Evolutionary conservation across 2,888 invertebrate species (phyloP).

Genomic region (Chymomyza amoena): DNA sequence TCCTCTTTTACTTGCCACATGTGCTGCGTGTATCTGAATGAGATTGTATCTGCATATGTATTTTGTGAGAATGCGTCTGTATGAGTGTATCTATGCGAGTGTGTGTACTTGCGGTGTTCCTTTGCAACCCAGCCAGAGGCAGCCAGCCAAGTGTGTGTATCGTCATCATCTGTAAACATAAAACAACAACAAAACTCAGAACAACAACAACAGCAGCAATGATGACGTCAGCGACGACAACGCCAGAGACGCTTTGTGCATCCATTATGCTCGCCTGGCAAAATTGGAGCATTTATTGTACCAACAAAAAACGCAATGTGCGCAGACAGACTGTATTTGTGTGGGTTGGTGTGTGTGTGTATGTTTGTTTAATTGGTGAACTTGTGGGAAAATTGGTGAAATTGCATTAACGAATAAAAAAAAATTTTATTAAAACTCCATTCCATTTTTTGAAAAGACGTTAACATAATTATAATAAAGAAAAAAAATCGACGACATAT

Average conservation of each 20-base stretch:
- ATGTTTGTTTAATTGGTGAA: too few species aligned
- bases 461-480: too few species aligned
- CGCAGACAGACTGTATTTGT: constrained; percentile 27
- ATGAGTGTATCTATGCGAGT: not conserved
- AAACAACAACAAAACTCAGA: not conserved
- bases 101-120: not conserved
- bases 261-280: constrained; percentile 77
- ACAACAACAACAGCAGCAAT: not conserved
- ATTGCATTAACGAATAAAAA: too few species aligned
- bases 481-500: too few species aligned
- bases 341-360: not conserved
- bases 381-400: too few species aligned
- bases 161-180: not conserved
- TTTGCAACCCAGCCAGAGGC: not conserved
- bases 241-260: constrained; percentile 25
- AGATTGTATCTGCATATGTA: not conserved
- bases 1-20: not conserved
- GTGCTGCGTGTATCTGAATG: too few species aligned
- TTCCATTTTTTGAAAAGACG: too few species aligned
- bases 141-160: not conserved
- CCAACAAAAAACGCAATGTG: constrained; percentile 71
- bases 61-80: not conserved
- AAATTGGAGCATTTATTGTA: constrained; percentile 79
- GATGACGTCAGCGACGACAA: not conserved
- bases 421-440: too few species aligned